Evolutionary conservation across 2,888 invertebrate species (phyloP), one percentile per base, ranked within the genome.

Genomic region (Synergus laeviventris): DNA sequence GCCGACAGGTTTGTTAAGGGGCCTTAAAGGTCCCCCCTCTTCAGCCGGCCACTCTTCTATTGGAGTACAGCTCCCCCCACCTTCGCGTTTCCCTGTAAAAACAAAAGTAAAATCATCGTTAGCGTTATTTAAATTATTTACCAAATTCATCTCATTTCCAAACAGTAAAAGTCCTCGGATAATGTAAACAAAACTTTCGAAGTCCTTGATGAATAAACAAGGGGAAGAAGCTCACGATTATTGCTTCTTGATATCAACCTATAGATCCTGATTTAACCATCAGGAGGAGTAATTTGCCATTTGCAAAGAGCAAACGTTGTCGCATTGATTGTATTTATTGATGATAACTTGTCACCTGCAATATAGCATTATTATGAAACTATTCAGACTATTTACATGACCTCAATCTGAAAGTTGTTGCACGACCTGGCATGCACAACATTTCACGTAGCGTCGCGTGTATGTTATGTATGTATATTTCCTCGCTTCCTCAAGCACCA

Each of bases 51-150:
- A 81, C 75, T 78, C 84, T 59, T 83, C 83, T 59, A 82, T 76
- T 56, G 83, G 80, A 80, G 82, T 87, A 73, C 77, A 84, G 76
- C 84, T 83, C 76, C 84, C 83, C 76, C 80, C 81, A 74, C 78
- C 81, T 75, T 88, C 89, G 62, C 86, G 86, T 81, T 87, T 88
- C 76, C 87, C 89, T 89, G 79, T 8, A 79, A 82, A 77, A 36
- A 60, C 31, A 64, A 76, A 60, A 8, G n/a, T 7, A 1, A 49
- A 49, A 49, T 16, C 16, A n/a, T 45, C n/a, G n/a, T n/a, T n/a
- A n/a, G 2, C 7, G n/a, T 49, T n/a, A 49, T 49, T 49, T 49
- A 0, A 49, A 4, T 45, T n/a, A n/a, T n/a, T 49, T 31, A 31
- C 8, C 8, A n/a, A 8, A 49, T 18, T 49, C 31, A 31, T 31